Percentiles rank a stretch among this genome's conserved stretches.
These are phyloP conservation scores for Acropternis orthonyx DNA, from an alignment of 2,797 vertebrate genomes.

Conservation along the genomic window DNA sequence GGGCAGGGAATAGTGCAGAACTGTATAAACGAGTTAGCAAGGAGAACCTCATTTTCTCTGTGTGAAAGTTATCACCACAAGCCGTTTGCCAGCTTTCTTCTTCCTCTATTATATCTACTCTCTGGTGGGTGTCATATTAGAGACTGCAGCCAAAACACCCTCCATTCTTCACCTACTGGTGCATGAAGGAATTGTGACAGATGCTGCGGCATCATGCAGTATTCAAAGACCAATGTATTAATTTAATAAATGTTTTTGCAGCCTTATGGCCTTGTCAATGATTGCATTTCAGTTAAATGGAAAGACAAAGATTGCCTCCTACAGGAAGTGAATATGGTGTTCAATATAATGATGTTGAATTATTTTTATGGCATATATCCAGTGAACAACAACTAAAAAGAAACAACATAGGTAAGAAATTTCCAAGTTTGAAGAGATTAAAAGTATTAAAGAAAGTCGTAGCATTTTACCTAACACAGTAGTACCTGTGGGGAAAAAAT, in stretches of 20 bases:
- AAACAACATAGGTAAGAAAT: not conserved
- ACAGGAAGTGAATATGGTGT: not conserved
- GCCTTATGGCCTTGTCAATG: not conserved
- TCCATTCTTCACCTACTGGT: conserved; percentile 24
- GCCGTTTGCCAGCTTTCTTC: not conserved
- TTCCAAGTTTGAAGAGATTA: not conserved
- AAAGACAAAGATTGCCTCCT: conserved; percentile 7
- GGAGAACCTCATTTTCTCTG: not conserved
- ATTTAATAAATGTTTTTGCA: conserved; percentile 5
- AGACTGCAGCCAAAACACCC: not conserved
- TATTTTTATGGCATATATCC: not conserved
- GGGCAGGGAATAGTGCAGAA: not conserved
- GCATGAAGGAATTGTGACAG: conserved; percentile 37
- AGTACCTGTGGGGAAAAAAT: not conserved
- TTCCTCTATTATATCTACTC: not conserved
- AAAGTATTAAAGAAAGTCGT: not conserved
- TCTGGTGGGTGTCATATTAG: not conserved
- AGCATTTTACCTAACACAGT: rapidly evolving
- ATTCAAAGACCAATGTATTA: conserved; percentile 29
- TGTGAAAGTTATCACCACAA: not conserved
- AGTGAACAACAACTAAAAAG: not conserved
- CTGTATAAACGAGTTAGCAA: not conserved
- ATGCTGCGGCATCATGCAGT: not conserved
- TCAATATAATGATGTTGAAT: not conserved
- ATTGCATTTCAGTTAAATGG: not conserved